A percentile compares a stretch with the other conserved stretches of the same genome.
Conservation (phyloP, 1,140 invertebrate species). For the Potamilus streckersoni region DNA sequence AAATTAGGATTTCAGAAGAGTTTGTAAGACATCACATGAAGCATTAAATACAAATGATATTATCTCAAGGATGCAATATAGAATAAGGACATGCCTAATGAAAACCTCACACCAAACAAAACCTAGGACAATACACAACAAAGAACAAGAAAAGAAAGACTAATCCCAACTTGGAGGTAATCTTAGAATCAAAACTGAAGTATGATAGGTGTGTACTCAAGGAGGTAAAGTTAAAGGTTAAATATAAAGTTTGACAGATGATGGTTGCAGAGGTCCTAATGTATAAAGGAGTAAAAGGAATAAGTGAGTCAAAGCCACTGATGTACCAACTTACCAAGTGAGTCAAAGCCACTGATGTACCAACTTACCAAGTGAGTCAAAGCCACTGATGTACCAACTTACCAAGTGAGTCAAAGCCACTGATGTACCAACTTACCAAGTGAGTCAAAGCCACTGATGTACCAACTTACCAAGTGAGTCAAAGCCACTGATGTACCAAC, state of each 20-base stretch:
- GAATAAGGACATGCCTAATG: no score
- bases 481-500: conserved; percentile 57
- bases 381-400: no score
- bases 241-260: not conserved
- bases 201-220: not conserved
- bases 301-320: no score
- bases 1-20: no score
- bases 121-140: no score
- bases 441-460: conserved; percentile 67
- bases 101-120: no score
- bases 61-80: no score
- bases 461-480: conserved; percentile 81
- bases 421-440: conserved; percentile 77
- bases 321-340: no score
- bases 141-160: no score
- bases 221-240: not conserved
- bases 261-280: not conserved
- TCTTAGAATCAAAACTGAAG: not conserved
- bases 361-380: conserved; percentile 87
- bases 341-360: not conserved
- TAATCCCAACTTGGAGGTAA: not conserved
- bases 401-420: not conserved
- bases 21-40: no score
- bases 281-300: not conserved
- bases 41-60: no score